Evolutionary conservation across 2,797 vertebrate species (phyloP), one percentile per base, ranked within the genome.

Genomic region (Serranus cabrilla): DNA sequence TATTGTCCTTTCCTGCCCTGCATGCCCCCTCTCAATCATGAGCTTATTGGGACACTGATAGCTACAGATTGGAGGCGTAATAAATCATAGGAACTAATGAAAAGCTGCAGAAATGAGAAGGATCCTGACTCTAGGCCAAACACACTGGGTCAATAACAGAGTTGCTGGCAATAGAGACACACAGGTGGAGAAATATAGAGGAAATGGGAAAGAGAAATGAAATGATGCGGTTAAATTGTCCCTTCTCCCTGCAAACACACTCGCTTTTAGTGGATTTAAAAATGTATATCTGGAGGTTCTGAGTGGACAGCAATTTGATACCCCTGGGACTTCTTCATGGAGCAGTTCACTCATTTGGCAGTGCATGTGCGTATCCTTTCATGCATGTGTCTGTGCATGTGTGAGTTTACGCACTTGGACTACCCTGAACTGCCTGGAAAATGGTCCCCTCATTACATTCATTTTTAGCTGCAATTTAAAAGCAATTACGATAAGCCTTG

Each of bases 381-480:
- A 31, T 61, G 60, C 2, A 5, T 67, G 43, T 37, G 0, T 79
- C 62, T 78, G 27, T 88, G 77, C 73, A 67, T 73, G 78, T 74
- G 50, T 18, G 31, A 63, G 59, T 68, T 62, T 65, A 62, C 78
- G 80, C 57, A 60, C 65, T 68, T 49, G 23, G 58, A 81, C 67
- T 56, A 62, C 46, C 75, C 64, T 63, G 67, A 84, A 75, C 74
- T 69, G 71, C 85, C 71, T 52, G 57, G 78, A 66, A 90, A 93
- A 92, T 81, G 62, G 81, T 79, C 70, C 81, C 67, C 88, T 91
- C 91, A 91, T 94, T 94, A 92, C 78, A 64, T 85, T 91, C 71
- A 74, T 84, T 91, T 93, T 93, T 91, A 89, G 86, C 81, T 77
- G 89, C 91, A 93, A 93, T 95, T 94, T 94, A 91, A 93, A 94